Evolutionary conservation across 2,888 invertebrate genomes (phyloP), one percentile per base, ranked within the genome.

Genomic region (Apotomis turbidana): DNA sequence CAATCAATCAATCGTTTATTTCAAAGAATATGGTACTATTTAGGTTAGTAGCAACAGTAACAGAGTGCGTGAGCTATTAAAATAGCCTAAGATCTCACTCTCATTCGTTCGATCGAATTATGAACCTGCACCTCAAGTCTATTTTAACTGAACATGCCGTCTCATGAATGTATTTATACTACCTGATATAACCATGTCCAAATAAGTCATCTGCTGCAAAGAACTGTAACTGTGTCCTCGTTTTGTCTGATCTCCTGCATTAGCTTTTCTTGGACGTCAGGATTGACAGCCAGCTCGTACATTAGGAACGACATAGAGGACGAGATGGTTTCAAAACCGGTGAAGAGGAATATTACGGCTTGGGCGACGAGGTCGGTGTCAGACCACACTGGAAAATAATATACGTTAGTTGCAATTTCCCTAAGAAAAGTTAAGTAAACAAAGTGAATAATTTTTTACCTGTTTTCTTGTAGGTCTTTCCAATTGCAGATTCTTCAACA

Each of bases 211-310:
- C 54, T 85, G 84, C 61, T 85, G 79, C 0, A 94, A 74, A 4
- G 78, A 80, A 36, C 93, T 90, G 74, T 94, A 94, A 5, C n/a
- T n/a, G n/a, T n/a, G n/a, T 77, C 76, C 27, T 83, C 80, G 3
- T 87, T 84, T 61, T 88, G 85, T 44, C 86, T 82, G 54, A 95
- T 88, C 86, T 94, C 94, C 71, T 87, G 78, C 54, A 86, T 86
- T 0, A 94, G 82, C 76, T 80, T 88, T 5, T 85, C 81, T 79
- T 94, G 94, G 12, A 92, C 79, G 8, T 94, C 93, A 6, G 88
- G 86, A 82, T 94, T 91, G n/a, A 89, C 78, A 74, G 93, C 91
- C 3, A 95, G 75, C 78, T 94, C 94, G 44, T 94, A 88, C 0
- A 90, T 82, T 1, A 88, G 78, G 69, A 94, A 94, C 57, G 86